Percentiles rank a stretch among this genome's conserved stretches.
phyloP scores from a whole-genome alignment of 1,140 invertebrate species.

The Cydia fagiglandana region DNA sequence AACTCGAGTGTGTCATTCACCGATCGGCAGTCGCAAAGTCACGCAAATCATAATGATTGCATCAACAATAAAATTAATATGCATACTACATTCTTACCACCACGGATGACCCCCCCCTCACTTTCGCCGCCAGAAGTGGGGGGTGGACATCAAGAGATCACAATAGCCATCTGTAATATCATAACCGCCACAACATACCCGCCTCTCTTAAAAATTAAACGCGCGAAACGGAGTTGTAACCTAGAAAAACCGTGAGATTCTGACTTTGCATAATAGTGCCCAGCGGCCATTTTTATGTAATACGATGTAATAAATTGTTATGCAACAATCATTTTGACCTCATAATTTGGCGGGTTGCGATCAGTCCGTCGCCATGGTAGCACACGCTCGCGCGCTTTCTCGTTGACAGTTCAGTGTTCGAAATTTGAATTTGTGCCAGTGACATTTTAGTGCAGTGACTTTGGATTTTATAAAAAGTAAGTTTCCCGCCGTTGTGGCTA shows the following conservation, averaged over 20 bases:
- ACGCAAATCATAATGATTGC: neutral
- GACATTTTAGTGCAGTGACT: constrained; percentile 43
- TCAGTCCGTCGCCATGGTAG: constrained; percentile 56
- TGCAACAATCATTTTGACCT: constrained; percentile 69
- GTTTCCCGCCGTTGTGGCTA: neutral
- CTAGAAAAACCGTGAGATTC: constrained; percentile 46
- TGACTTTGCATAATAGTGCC: constrained; percentile 69
- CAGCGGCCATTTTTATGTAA: constrained; percentile 73
- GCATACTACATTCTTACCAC: constrained; percentile 8
- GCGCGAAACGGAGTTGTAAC: constrained; percentile 39
- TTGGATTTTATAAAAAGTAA: constrained; percentile 17
- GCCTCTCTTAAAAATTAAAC: neutral
- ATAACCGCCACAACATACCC: neutral
- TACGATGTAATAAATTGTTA: constrained; percentile 67
- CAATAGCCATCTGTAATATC: neutral
- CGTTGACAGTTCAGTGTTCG: constrained; percentile 53
- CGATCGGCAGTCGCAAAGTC: constrained; percentile 1
- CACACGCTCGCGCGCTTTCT: constrained; percentile 57
- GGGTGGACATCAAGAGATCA: constrained; percentile 11
- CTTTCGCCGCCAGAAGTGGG: constrained; percentile 8
- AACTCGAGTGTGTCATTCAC: constrained; percentile 2
- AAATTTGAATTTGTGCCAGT: constrained; percentile 54
- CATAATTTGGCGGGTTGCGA: constrained; percentile 69
- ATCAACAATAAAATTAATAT: constrained; percentile 16
- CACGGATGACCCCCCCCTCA: neutral